Evolutionary conservation across 2,113 vertebrate genomes (phyloP), one percentile per base, ranked within the genome.

Genomic region (Plecturocebus donacophilus): DNA sequence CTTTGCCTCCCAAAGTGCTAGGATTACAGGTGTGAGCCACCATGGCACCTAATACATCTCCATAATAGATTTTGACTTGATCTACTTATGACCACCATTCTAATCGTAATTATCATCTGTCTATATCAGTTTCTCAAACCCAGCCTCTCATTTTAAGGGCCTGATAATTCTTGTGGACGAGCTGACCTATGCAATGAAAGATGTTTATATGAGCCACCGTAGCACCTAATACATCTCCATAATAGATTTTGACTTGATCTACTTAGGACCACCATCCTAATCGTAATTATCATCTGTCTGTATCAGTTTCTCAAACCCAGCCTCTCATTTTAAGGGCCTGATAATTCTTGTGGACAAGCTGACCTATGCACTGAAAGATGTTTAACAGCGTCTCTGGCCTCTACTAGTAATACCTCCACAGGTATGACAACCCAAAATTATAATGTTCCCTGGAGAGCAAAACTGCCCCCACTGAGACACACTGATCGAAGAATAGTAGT

Each of bases 121-220:
- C 49, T 52, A 3, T 17, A n/a, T 30, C 64, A 40, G 21, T 68
- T 80, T 58, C 64, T 76, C 27, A 19, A 35, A n/a, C 12, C 68
- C 1, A 1, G 64, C 45, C 13, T 16, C 16, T 4, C 4, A 56
- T 21, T 49, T 21, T 6, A 56, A 0, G 30, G 45, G 12, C 27
- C 8, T 25, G 17, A 12, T 12, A 19, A 11, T 23, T 56, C 32
- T 5, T 38, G 14, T 49, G 54, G 19, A 88, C 19, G 35, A 40
- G 12, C 56, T 35, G 12, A 23, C 19, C 40, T n/a, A n/a, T n/a
- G n/a, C n/a, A n/a, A n/a, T n/a, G n/a, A n/a, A n/a, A n/a, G n/a
- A n/a, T n/a, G n/a, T n/a, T n/a, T n/a, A n/a, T n/a, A n/a, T 52
- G 52, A 52, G 52, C 16, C 16, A 52, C 16, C 5, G 16, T 52